Percentiles rank a stretch among this genome's conserved stretches.
Evolutionary conservation across 1,140 invertebrate genomes (phyloP).

Genomic region (Sitodiplosis mosellana): DNA sequence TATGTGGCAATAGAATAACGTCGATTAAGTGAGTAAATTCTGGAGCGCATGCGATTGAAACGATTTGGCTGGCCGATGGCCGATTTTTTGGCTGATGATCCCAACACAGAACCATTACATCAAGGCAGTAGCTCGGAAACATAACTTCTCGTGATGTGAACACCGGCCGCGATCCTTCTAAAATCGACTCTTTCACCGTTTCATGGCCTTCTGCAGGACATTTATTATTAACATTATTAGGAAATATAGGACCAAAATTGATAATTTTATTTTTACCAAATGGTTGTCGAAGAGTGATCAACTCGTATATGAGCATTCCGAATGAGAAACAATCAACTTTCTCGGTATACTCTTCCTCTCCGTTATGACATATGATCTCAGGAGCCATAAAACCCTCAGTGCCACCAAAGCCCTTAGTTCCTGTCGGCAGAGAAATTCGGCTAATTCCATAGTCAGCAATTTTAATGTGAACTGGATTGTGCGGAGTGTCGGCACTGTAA

Average conservation of each 20-base stretch:
- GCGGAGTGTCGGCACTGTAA: conserved; percentile 30
- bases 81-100: conserved; percentile 62
- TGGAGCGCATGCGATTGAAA: conserved; percentile 75
- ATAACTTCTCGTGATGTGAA: conserved; percentile 64
- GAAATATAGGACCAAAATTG: too few species aligned
- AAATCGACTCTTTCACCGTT: conserved; percentile 85
- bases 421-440: conserved; percentile 65
- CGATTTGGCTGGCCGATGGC: conserved; percentile 83
- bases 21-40: conserved; percentile 83
- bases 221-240: too few species aligned
- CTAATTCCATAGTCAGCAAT: conserved; percentile 95
- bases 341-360: conserved; percentile 96
- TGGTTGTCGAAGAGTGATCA: conserved; percentile 81
- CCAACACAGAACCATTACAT: conserved; percentile 94
- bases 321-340: conserved; percentile 98
- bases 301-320: conserved; percentile 97
- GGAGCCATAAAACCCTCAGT: conserved; percentile 98
- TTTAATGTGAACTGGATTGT: conserved; percentile 66
- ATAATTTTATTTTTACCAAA: too few species aligned
- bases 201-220: conserved; percentile 76
- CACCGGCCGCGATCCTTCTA: conserved; percentile 82
- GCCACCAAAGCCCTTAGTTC: conserved; percentile 93
- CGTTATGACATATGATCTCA: conserved; percentile 94
- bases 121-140: conserved; percentile 79
- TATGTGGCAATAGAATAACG: conserved; percentile 46